Evolutionary conservation across 2,888 invertebrate genomes (phyloP).

Genomic region (Brachylomia viminalis): DNA sequence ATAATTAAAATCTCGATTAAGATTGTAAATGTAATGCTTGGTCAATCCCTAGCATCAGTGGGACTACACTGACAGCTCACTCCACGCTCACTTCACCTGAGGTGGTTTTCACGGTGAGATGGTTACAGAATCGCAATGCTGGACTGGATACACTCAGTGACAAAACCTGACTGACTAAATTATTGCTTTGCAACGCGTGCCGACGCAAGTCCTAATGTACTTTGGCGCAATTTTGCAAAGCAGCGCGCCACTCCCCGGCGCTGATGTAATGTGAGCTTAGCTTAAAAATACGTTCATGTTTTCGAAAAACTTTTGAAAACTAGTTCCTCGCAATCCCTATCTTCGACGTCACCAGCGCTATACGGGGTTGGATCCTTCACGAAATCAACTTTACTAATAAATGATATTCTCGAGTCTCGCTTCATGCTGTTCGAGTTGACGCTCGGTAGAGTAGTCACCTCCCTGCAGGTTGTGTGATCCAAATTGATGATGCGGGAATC

Average conservation of each 20-base stretch:
- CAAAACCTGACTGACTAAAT: not conserved
- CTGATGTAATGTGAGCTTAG: not conserved
- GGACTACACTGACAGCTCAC: too few species aligned
- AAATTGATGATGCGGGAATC: slow-evolving; percentile 86
- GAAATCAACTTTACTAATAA: slow-evolving; percentile 81
- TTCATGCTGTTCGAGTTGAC: slow-evolving; percentile 75
- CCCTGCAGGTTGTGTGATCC: slow-evolving; percentile 87
- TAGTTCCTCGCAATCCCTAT: slow-evolving; percentile 64
- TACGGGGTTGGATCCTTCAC: slow-evolving; percentile 81
- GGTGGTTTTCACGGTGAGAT: too few species aligned
- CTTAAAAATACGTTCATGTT: slow-evolving; percentile 53
- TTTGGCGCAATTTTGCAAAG: not conserved
- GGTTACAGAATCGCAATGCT: too few species aligned
- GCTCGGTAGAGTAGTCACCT: slow-evolving; percentile 82
- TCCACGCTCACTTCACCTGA: too few species aligned
- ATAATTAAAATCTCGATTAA: too few species aligned
- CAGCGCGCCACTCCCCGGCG: not conserved
- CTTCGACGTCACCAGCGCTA: slow-evolving; percentile 69
- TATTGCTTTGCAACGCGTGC: not conserved
- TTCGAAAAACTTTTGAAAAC: slow-evolving; percentile 71
- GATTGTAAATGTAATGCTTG: too few species aligned
- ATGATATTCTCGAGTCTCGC: slow-evolving; percentile 78
- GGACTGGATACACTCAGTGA: not conserved
- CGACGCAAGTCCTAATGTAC: not conserved
- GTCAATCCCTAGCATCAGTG: too few species aligned